phyloP scores from a whole-genome alignment of 2,888 invertebrate genomes.

The Chesias legatella region DNA sequence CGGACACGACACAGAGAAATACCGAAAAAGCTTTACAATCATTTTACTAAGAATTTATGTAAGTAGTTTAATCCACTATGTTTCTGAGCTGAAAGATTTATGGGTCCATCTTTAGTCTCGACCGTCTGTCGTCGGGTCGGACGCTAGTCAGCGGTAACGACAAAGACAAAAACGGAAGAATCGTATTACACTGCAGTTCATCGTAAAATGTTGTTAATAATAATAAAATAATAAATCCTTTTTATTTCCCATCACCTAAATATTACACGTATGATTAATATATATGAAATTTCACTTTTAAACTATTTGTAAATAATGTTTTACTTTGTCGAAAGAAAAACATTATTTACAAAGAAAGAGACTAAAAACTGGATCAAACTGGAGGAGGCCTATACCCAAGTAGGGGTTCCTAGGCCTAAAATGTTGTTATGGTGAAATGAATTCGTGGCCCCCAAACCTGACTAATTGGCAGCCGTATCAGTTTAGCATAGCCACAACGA shows the following conservation, averaged over 20 bases:
- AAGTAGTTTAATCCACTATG: conserved; percentile 46
- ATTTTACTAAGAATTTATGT: conserved; percentile 38
- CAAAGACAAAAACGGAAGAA: conserved; percentile 20
- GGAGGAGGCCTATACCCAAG: no score
- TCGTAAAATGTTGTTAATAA: conserved; percentile 4
- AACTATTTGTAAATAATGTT: no score
- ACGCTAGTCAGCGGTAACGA: conserved; percentile 20
- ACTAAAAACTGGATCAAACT: no score
- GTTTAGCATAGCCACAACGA: conserved; percentile 42
- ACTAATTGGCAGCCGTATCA: conserved; percentile 46
- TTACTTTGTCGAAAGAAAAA: no score
- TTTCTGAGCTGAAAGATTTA: conserved; percentile 45
- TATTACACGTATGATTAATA: no score
- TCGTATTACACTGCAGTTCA: conserved; percentile 1
- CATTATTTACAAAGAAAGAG: no score
- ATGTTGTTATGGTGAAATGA: no score
- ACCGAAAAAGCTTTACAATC: conserved; percentile 15
- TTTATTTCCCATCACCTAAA: no score
- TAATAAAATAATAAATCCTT: no score
- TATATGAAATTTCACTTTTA: no score
- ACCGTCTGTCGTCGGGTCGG: conserved; percentile 27
- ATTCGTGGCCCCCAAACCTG: conserved; percentile 34
- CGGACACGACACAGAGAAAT: conserved; percentile 10
- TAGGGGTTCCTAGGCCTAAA: no score
- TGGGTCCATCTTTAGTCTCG: conserved; percentile 35